These are phyloP conservation scores for Dorcus hopei DNA, from an alignment of 2,888 invertebrate genomes.

Conservation along the genomic window DNA sequence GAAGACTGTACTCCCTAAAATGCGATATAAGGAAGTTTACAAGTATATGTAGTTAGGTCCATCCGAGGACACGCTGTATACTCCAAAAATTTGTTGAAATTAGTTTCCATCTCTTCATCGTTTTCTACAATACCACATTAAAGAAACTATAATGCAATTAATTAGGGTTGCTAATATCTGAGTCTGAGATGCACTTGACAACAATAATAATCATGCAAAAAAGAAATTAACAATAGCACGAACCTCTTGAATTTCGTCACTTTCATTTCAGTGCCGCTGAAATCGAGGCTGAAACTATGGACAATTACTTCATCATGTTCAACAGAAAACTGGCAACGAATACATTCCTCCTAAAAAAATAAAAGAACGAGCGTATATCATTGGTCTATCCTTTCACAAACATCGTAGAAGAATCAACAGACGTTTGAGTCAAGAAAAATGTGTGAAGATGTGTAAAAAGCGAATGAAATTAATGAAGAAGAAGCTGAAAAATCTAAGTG, in stretches of 20 bases:
- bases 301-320: slow-evolving; percentile 96
- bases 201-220: no score
- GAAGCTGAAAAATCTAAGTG: slow-evolving; percentile 51
- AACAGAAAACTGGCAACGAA: slow-evolving; percentile 83
- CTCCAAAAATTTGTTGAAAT: no score
- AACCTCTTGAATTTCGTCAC: slow-evolving; percentile 29
- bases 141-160: no score
- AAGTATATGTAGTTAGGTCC: no score
- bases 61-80: no score
- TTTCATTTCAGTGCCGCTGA: slow-evolving; percentile 84
- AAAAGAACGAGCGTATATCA: slow-evolving; percentile 52
- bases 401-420: slow-evolving; percentile 7
- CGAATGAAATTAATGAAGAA: slow-evolving; percentile 49
- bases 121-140: no score
- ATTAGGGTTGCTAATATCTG: no score
- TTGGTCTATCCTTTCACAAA: slow-evolving; percentile 52
- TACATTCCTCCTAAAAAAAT: slow-evolving; percentile 67
- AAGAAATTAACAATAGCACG: no score
- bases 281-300: slow-evolving; percentile 93
- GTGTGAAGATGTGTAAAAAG: slow-evolving; percentile 47
- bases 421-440: slow-evolving; percentile 35
- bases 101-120: no score
- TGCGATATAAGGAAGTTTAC: no score
- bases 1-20: no score
- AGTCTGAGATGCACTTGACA: no score